Evolutionary conservation across 2,797 vertebrate genomes (phyloP).

Genomic region (Sarcoramphus papa): DNA sequence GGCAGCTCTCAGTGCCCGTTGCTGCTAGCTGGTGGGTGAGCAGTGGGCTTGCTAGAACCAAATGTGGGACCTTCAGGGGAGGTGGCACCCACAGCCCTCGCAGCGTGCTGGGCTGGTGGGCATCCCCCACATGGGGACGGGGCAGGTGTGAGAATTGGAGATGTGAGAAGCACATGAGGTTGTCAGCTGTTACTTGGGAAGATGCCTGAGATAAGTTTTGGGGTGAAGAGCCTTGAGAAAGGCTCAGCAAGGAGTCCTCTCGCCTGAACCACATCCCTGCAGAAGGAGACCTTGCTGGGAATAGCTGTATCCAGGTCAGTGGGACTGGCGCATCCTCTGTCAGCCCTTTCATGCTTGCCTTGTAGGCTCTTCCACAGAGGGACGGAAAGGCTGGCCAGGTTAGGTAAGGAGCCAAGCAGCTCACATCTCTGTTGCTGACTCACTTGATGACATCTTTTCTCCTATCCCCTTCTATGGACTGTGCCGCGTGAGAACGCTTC

Average conservation of each 20-base stretch:
- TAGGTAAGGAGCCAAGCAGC: background rate
- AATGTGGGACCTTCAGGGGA: background rate
- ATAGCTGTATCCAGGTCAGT: background rate
- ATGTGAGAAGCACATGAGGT: background rate
- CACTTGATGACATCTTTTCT: background rate
- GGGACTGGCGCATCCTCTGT: fast-evolving
- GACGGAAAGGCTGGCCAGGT: background rate
- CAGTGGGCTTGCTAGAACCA: background rate
- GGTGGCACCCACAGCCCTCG: background rate
- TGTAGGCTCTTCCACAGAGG: background rate
- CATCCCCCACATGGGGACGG: fast-evolving
- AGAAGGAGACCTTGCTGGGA: background rate
- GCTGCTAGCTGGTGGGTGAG: background rate
- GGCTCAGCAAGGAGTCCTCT: background rate
- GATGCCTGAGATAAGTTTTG: background rate
- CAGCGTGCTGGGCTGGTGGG: background rate
- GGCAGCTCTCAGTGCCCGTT: background rate
- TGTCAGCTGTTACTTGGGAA: background rate
- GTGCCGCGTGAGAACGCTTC: background rate
- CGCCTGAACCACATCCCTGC: background rate
- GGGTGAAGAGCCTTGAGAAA: background rate
- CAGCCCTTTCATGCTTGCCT: fast-evolving
- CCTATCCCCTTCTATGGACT: background rate
- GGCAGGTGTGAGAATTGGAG: background rate
- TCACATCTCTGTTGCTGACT: background rate